These are phyloP conservation scores for Rhingia campestris DNA, from an alignment of 2,888 invertebrate genomes.

Conservation along the genomic window DNA sequence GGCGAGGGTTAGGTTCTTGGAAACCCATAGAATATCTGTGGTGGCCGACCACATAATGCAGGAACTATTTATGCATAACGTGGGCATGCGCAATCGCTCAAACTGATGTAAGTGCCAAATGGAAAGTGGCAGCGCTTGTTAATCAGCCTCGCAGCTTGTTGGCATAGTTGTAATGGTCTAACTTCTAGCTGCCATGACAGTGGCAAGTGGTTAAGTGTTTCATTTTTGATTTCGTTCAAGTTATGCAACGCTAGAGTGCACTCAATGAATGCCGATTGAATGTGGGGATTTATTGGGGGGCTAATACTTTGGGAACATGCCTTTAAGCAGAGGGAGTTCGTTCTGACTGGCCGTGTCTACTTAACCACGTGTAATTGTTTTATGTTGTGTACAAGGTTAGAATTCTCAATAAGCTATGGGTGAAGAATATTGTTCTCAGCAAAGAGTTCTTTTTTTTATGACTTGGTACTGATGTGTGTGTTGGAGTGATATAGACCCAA, in stretches of 20 bases:
- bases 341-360: neutral
- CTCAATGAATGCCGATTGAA: conserved; percentile 19
- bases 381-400: conserved; percentile 51
- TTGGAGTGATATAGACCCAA: conserved; percentile 17
- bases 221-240: conserved; percentile 35
- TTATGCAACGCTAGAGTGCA: conserved; percentile 50
- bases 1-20: conserved; percentile 27
- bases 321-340: conserved; percentile 3
- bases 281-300: conserved; percentile 10
- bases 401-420: conserved; percentile 43
- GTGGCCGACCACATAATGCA: conserved; percentile 44
- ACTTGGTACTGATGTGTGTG: neutral
- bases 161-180: conserved; percentile 18
- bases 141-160: conserved; percentile 3
- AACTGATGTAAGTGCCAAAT: conserved; percentile 59
- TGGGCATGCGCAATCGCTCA: conserved; percentile 59
- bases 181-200: neutral
- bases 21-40: neutral
- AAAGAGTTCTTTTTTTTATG: neutral
- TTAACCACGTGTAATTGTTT: conserved; percentile 60
- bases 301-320: conserved; percentile 17
- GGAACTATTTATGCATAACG: conserved; percentile 70
- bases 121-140: conserved; percentile 57
- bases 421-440: conserved; percentile 28
- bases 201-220: neutral